These are phyloP conservation scores for Lepas anatifera DNA, from an alignment of 2,888 invertebrate species.

Conservation along the genomic window DNA sequence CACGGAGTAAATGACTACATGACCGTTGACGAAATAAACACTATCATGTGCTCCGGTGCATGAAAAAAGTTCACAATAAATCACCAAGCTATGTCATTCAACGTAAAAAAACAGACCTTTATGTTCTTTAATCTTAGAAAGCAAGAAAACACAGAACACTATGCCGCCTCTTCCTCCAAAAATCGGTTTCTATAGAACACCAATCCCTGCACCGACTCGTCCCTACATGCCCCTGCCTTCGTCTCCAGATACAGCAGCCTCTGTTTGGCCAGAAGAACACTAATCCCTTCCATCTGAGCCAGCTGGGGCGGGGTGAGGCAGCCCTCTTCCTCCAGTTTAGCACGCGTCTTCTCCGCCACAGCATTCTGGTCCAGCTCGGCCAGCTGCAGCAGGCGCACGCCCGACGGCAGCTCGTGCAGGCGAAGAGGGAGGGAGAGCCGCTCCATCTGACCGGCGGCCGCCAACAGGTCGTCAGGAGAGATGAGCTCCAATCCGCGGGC, in stretches of 20 bases:
- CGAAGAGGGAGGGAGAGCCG: conserved; percentile 56
- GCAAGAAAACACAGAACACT: no score
- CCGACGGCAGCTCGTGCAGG: conserved; percentile 75
- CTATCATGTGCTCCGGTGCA: no score
- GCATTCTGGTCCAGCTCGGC: conserved; percentile 44
- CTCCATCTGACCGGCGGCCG: conserved; percentile 64
- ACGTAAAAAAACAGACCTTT: no score
- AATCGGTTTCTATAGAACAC: conserved; percentile 88
- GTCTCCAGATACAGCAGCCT: conserved; percentile 75
- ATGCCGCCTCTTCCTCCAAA: not conserved
- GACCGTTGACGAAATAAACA: no score
- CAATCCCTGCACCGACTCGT: conserved; percentile 89
- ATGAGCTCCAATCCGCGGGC: conserved; percentile 89
- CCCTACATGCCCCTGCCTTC: conserved; percentile 74
- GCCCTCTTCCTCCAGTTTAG: conserved; percentile 30
- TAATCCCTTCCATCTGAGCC: conserved; percentile 67
- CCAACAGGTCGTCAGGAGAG: conserved; percentile 91
- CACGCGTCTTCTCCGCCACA: conserved; percentile 33
- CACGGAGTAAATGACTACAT: no score
- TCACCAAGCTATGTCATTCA: no score
- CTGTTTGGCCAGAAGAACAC: conserved; percentile 80
- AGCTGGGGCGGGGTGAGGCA: conserved; percentile 70
- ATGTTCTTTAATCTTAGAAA: no score
- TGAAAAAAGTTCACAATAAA: no score
- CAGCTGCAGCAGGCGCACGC: conserved; percentile 86